phyloP scores from a whole-genome alignment of 35 echinoderm and acorn worm genomes.

The Lytechinus variegatus region DNA sequence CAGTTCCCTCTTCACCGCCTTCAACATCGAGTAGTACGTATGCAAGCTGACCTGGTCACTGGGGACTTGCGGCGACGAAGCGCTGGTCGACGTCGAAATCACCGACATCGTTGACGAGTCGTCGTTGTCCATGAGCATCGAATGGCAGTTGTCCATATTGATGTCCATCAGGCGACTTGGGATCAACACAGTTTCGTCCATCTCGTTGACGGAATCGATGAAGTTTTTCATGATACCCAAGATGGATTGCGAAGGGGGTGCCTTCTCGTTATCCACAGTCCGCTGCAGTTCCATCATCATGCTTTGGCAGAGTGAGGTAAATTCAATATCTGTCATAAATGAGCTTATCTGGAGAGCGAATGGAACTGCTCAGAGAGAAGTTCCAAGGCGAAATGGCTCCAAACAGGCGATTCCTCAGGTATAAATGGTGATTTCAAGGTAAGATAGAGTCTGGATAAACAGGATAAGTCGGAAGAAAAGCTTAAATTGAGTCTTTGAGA shows the following conservation, averaged over 20 bases:
- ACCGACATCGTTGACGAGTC: not conserved
- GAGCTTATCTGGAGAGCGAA: not conserved
- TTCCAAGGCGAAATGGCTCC: not conserved
- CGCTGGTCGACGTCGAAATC: not conserved
- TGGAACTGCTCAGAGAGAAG: not conserved
- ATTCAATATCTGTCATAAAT: not conserved
- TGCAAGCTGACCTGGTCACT: conserved; percentile 71
- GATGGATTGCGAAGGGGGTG: conserved; percentile 68
- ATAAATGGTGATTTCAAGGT: not conserved
- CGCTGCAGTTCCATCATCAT: conserved; percentile 57
- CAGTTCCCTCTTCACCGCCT: conserved; percentile 89
- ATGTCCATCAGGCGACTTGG: conserved; percentile 93
- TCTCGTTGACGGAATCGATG: conserved; percentile 95
- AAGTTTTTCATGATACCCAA: conserved; percentile 95
- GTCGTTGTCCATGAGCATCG: not conserved
- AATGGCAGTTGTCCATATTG: conserved; percentile 54
- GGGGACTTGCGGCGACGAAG: not conserved
- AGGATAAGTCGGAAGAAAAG: not conserved
- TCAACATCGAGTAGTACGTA: conserved; percentile 88
- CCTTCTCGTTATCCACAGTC: conserved; percentile 47
- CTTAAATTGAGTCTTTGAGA: not conserved
- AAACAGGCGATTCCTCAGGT: not conserved
- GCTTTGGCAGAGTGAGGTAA: not conserved
- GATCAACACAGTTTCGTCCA: conserved; percentile 97
- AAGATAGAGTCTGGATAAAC: not conserved